These are phyloP conservation scores for Brachionus manjavacas DNA, from an alignment of 1,140 invertebrate species.

Conservation along the genomic window DNA sequence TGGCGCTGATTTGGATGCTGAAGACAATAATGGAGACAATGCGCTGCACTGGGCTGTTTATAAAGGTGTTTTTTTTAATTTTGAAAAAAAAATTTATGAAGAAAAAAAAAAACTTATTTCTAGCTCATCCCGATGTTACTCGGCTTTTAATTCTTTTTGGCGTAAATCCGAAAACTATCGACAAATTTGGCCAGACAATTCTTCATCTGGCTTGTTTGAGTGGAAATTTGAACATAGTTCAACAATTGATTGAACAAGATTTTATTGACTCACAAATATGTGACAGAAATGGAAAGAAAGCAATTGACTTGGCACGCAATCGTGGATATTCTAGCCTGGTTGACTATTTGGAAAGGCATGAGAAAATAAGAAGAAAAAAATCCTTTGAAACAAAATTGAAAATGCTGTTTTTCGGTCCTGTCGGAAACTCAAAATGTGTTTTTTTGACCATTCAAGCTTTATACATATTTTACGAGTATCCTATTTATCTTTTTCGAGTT, in stretches of 20 bases:
- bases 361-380: constrained; percentile 68
- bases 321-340: constrained; percentile 78
- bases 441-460: constrained; percentile 78
- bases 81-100: no score
- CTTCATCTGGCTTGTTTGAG: constrained; percentile 85
- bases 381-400: neutral
- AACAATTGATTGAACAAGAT: constrained; percentile 68
- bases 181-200: constrained; percentile 85
- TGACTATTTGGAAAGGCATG: constrained; percentile 71
- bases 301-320: constrained; percentile 76
- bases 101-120: no score
- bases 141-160: constrained; percentile 82
- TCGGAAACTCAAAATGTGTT: constrained; percentile 78
- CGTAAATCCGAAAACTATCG: constrained; percentile 76
- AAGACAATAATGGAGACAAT: constrained; percentile 84
- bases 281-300: constrained; percentile 85
- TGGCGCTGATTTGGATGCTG: constrained; percentile 73
- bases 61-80: constrained; percentile 63
- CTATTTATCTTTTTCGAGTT: constrained; percentile 60
- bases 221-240: constrained; percentile 74
- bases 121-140: constrained; percentile 75
- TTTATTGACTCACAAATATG: constrained; percentile 75
- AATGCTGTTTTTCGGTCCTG: constrained; percentile 79
- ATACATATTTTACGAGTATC: constrained; percentile 74
- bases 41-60: constrained; percentile 87